Base-by-base conservation (phyloP, 2,888 invertebrate species). In the Clistopyga incitator region DNA sequence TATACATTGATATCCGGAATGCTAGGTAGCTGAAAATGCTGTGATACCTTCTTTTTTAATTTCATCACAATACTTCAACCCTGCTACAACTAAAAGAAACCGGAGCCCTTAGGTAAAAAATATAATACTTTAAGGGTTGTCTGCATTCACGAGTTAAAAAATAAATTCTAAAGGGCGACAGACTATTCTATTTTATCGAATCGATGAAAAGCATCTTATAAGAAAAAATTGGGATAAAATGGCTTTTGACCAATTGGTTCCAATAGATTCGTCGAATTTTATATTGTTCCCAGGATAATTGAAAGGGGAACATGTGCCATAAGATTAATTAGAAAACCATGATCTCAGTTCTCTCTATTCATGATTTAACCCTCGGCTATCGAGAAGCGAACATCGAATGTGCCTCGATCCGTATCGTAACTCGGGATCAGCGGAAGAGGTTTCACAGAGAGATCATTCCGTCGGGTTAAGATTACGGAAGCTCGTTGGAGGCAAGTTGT, bases 401-500 rank as follows among this genome's bases (percentile, higher is more conserved):
- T 42, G 38, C 38, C 38, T 54, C 38, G 3, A 20, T 34, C 13
- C 18, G 61, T 67, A 42, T 80, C 74, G 61, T 25, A 29, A 29
- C 29, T 29, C 3, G 29, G 29, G 29, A 29, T 29, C 68, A 52
- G 10, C 23, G 42, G 61, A 25, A 52, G 45, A 13, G 50, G 8
- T 20, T 38, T 64, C 25, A 42, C 23, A 6, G 47, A 42, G 76
- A 64, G 77, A 74, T 82, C 82, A 76, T 71, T 79, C 65, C 72
- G 68, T 68, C 45, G 45, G 68, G 42, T 76, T 61, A 80, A 72
- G 72, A 83, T 80, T 72, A 77, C 45, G 18, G 56, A 52, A 72
- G 68, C 76, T 77, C 72, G 45, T 47, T 72, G 23, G 34, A 72
- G 23, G 38, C 59, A 54, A 77, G 79, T 47, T 74, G 72, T 72